A percentile compares a stretch with the other conserved stretches of the same genome.
Evolutionary conservation across 2,888 invertebrate species (phyloP).

Genomic region (Criorhina ranunculi): DNA sequence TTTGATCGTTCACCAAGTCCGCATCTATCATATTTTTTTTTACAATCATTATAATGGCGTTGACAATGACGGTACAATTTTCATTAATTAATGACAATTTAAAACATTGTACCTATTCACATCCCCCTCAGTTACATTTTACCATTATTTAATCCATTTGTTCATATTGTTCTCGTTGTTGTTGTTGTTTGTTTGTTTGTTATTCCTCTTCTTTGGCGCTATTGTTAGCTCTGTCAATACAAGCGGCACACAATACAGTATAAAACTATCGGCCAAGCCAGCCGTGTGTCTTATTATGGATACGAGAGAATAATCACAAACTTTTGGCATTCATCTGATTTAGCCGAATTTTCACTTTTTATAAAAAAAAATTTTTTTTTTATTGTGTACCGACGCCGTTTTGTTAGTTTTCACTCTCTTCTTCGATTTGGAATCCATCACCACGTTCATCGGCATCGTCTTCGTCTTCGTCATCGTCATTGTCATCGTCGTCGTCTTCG

Average conservation of each 20-base stretch:
- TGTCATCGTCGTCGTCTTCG: no score
- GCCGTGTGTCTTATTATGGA: constrained; percentile 38
- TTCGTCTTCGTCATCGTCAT: no score
- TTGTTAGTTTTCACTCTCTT: constrained; percentile 58
- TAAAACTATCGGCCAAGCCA: constrained; percentile 59
- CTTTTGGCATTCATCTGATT: constrained; percentile 68
- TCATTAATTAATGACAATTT: constrained; percentile 33
- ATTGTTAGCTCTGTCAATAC: constrained; percentile 52
- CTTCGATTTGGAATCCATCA: constrained; percentile 57
- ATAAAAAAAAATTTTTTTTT: constrained; percentile 33
- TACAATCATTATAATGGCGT: constrained; percentile 15
- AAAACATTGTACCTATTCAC: constrained; percentile 38
- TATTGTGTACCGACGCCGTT: constrained; percentile 12
- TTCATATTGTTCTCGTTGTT: constrained; percentile 39
- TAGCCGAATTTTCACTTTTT: constrained; percentile 75
- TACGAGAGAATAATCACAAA: constrained; percentile 50
- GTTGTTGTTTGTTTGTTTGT: constrained; percentile 17
- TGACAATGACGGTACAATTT: constrained; percentile 15
- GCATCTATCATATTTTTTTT: neutral
- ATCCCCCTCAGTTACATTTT: constrained; percentile 50
- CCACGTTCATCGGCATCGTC: constrained; percentile 28
- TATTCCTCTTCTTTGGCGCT: constrained; percentile 26
- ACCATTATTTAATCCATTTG: constrained; percentile 21
- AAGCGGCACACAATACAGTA: constrained; percentile 32
- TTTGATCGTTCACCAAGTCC: constrained; percentile 13